Evolutionary conservation across 37 sponge, comb jelly and placozoan genomes (phyloP).

Genomic region (Cladorhizidae sp.): DNA sequence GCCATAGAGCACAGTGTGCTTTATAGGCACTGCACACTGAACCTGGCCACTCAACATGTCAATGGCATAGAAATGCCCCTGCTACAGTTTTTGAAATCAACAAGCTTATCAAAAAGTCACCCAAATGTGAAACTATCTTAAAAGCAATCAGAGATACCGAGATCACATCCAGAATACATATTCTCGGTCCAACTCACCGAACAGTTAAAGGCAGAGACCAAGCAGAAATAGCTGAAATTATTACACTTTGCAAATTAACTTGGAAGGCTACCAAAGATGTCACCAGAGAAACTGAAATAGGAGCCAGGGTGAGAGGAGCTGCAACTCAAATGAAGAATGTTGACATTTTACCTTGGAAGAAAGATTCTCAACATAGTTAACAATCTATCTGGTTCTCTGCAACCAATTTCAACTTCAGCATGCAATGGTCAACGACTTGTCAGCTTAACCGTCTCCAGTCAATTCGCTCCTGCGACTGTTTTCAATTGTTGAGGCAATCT

Average conservation of each 20-base stretch:
- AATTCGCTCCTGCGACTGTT: no score
- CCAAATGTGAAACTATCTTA: constrained; percentile 57
- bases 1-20: not conserved
- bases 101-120: constrained; percentile 66
- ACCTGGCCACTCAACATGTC: constrained; percentile 46
- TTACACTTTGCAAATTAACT: constrained; percentile 15
- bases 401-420: not conserved
- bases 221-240: constrained; percentile 9
- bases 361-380: constrained; percentile 15
- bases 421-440: constrained; percentile 1
- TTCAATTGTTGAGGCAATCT: no score
- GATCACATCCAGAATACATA: constrained; percentile 44
- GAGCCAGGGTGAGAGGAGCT: constrained; percentile 29
- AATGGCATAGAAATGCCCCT: constrained; percentile 28
- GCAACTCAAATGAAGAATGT: constrained; percentile 49
- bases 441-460: not conserved
- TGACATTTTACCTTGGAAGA: constrained; percentile 31
- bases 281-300: constrained; percentile 34
- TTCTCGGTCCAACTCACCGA: constrained; percentile 47
- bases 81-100: constrained; percentile 56
- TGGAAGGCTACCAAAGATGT: constrained; percentile 24
- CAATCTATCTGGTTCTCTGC: constrained; percentile 7
- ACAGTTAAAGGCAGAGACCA: constrained; percentile 42
- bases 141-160: constrained; percentile 22
- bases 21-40: constrained; percentile 33